A percentile compares a stretch with the other conserved stretches of the same genome.
Conservation (phyloP, 2,797 vertebrate genomes). For the Galago senegalensis region DNA sequence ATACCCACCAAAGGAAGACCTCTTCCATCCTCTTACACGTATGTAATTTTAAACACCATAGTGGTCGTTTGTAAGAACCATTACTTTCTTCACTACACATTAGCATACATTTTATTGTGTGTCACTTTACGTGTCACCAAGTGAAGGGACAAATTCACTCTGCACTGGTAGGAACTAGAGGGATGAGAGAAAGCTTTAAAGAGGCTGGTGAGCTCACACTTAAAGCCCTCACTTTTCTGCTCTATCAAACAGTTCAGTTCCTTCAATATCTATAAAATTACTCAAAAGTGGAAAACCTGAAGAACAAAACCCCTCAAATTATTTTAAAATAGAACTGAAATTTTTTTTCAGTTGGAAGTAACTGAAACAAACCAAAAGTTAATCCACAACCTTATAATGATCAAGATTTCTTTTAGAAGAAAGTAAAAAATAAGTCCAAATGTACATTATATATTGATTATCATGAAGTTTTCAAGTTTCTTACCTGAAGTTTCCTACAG, state of each 20-base stretch:
- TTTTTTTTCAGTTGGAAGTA: neutral
- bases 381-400: neutral
- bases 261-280: neutral
- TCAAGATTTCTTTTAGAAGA: constrained; percentile 20
- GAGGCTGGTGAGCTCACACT: neutral
- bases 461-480: constrained; percentile 46
- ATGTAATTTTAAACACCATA: neutral
- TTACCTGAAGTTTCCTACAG: constrained; percentile 71
- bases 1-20: neutral
- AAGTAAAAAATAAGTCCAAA: neutral
- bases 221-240: neutral
- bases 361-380: neutral
- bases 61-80: neutral
- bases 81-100: neutral
- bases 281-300: neutral
- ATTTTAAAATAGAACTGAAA: neutral
- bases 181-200: neutral
- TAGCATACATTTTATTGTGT: neutral
- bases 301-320: neutral
- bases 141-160: neutral
- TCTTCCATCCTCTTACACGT: neutral
- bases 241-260: neutral
- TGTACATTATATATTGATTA: constrained; percentile 3
- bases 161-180: neutral
- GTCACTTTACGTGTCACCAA: neutral